phyloP scores from a whole-genome alignment of 2,888 invertebrate genomes.

The Leucophenga montana region DNA sequence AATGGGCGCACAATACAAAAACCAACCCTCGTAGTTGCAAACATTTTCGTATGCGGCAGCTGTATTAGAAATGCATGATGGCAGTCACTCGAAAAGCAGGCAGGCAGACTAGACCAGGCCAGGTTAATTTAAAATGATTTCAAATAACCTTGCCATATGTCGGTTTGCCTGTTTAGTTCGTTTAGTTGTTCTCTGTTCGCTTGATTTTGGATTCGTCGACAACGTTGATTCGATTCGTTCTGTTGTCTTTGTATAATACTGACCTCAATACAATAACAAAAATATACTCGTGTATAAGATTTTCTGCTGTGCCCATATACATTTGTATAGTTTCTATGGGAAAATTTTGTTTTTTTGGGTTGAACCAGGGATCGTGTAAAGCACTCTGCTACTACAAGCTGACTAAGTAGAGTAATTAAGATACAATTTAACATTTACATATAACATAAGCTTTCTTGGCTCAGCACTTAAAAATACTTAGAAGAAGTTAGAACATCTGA shows the following conservation, averaged over 20 bases:
- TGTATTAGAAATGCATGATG: conserved; percentile 22
- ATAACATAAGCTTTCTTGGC: too few relatives aligned
- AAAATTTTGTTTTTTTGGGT: conserved; percentile 40
- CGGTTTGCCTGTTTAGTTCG: conserved; percentile 6
- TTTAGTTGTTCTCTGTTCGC: conserved; percentile 1
- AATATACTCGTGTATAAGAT: neutral
- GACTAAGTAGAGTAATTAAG: too few relatives aligned
- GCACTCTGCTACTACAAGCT: neutral
- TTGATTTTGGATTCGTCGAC: too few relatives aligned
- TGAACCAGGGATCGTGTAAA: conserved; percentile 15
- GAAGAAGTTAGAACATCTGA: too few relatives aligned
- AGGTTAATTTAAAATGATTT: conserved; percentile 52
- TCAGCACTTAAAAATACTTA: too few relatives aligned
- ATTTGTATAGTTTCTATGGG: conserved; percentile 59
- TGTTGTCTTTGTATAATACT: conserved; percentile 60
- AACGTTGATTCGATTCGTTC: neutral
- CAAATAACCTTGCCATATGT: conserved; percentile 67
- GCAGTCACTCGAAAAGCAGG: too few relatives aligned
- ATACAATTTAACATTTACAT: too few relatives aligned
- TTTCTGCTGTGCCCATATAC: neutral
- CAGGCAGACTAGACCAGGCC: neutral
- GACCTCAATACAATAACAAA: conserved; percentile 53
- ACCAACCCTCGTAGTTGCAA: too few relatives aligned
- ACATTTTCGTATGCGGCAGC: neutral
- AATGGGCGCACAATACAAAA: too few relatives aligned